Percentiles rank a stretch among this genome's conserved stretches.
phyloP scores from a whole-genome alignment of 2,888 invertebrate genomes.

The Stramonita haemastoma region DNA sequence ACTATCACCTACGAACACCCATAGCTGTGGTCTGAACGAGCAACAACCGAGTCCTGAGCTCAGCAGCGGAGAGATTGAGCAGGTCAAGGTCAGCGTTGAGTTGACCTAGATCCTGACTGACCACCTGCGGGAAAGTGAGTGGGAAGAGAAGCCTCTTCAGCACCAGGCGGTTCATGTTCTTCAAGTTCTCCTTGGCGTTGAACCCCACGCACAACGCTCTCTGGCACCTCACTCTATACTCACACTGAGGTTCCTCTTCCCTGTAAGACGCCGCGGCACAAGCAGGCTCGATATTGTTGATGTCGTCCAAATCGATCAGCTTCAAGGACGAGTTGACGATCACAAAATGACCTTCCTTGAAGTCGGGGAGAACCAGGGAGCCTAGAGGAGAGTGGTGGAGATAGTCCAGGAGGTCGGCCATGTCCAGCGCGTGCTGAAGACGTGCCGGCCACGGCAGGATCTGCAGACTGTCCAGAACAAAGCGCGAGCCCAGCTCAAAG shows the following conservation, averaged over 20 bases:
- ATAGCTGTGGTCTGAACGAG: constrained; percentile 9
- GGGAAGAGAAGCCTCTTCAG: constrained; percentile 66
- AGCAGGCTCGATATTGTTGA: constrained; percentile 69
- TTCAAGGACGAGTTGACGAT: constrained; percentile 66
- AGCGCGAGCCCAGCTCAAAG: constrained; percentile 68
- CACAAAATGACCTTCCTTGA: constrained; percentile 73
- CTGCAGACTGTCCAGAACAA: constrained; percentile 63
- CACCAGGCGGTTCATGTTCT: constrained; percentile 66
- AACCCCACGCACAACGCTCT: constrained; percentile 67
- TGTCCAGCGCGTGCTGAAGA: constrained; percentile 64
- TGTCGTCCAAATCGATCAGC: constrained; percentile 74
- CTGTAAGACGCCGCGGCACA: constrained; percentile 51
- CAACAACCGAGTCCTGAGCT: constrained; percentile 39
- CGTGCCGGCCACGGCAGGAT: constrained; percentile 63
- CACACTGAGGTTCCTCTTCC: constrained; percentile 50
- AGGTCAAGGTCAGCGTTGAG: constrained; percentile 55
- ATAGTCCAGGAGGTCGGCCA: constrained; percentile 69
- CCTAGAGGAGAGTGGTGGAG: constrained; percentile 73
- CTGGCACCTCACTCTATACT: constrained; percentile 58
- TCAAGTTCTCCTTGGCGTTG: constrained; percentile 70
- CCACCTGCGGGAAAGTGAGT: constrained; percentile 60
- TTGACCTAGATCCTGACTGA: constrained; percentile 55
- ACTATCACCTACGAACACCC: not conserved
- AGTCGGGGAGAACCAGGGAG: constrained; percentile 71
- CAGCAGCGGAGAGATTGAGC: constrained; percentile 45